A percentile compares a stretch with the other conserved stretches of the same genome.
phyloP scores from a whole-genome alignment of 1,140 invertebrate genomes.

The Drosophila repletoides region DNA sequence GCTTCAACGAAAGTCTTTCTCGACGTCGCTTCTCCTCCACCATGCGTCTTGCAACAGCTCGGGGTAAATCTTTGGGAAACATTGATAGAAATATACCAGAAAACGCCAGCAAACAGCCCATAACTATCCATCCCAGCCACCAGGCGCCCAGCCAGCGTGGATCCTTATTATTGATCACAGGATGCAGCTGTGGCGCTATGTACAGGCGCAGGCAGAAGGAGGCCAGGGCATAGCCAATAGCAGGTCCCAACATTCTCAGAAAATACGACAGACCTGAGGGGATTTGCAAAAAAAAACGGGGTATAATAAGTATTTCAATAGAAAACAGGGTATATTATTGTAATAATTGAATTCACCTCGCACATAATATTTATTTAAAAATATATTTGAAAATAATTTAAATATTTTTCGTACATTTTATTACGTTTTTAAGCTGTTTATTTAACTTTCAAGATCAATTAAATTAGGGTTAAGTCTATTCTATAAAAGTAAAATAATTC shows the following conservation, averaged over 20 bases:
- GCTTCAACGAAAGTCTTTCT: conserved; percentile 34
- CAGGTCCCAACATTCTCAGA: conserved; percentile 88
- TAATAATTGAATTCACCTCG: too few relatives aligned
- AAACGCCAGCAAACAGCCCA: conserved; percentile 86
- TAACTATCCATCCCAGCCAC: conserved; percentile 91
- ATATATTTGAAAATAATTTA: too few relatives aligned
- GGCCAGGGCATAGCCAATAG: conserved; percentile 87
- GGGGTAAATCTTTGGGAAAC: conserved; percentile 86
- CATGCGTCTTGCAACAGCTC: conserved; percentile 84
- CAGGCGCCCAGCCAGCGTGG: conserved; percentile 90
- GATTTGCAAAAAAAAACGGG: not conserved
- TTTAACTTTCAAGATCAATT: too few relatives aligned
- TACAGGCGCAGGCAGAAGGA: conserved; percentile 88
- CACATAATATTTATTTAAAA: too few relatives aligned
- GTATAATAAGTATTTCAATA: too few relatives aligned
- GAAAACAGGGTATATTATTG: too few relatives aligned
- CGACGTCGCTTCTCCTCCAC: conserved; percentile 76
- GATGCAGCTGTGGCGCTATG: conserved; percentile 87
- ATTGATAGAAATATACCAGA: conserved; percentile 86
- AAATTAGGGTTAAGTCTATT: too few relatives aligned
- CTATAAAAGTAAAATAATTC: too few relatives aligned
- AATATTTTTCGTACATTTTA: too few relatives aligned
- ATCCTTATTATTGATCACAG: conserved; percentile 87
- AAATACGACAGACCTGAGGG: conserved; percentile 86
- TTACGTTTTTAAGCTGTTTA: too few relatives aligned